These are phyloP conservation scores for Atrichornis clamosus DNA, from an alignment of 2,113 vertebrate species.

Conservation along the genomic window DNA sequence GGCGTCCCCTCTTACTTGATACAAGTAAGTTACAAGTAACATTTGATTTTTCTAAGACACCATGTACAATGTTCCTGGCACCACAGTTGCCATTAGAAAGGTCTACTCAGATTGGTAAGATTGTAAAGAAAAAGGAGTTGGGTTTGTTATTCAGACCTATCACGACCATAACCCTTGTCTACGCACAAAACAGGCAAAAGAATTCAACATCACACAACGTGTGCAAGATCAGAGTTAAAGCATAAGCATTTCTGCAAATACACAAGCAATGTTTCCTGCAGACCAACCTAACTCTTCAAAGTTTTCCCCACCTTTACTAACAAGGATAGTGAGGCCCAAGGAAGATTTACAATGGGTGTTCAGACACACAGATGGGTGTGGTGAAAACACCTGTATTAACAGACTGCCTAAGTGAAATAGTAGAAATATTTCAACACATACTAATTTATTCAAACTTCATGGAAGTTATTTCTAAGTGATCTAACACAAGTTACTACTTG, in stretches of 20 bases:
- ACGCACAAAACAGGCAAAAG: background rate
- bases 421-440: background rate
- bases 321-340: background rate
- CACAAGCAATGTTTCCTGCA: background rate
- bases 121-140: background rate
- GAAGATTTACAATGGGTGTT: background rate
- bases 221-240: background rate
- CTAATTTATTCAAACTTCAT: conserved; percentile 3
- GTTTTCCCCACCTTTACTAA: background rate
- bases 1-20: background rate
- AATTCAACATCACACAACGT: background rate
- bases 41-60: background rate
- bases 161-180: background rate
- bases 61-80: background rate
- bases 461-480: background rate
- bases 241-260: background rate
- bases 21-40: background rate
- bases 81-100: background rate
- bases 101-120: background rate
- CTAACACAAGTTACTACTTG: background rate
- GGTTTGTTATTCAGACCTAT: background rate
- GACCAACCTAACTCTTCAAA: background rate
- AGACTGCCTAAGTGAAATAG: background rate
- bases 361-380: background rate
- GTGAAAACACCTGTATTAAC: background rate